phyloP scores from a whole-genome alignment of 1,140 invertebrate species.

The Drosophila kepulauana region DNA sequence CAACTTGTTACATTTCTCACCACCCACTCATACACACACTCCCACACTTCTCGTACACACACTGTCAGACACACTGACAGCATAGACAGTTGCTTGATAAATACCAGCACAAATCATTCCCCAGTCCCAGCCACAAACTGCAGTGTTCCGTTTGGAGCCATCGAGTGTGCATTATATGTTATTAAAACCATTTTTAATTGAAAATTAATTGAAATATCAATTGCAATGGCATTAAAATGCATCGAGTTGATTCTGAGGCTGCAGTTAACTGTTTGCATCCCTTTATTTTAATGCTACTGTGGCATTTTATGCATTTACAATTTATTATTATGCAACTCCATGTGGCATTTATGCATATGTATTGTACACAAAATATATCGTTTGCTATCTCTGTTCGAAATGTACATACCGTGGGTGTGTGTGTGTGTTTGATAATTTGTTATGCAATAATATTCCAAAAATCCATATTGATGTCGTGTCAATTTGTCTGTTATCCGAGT shows the following conservation, averaged over 20 bases:
- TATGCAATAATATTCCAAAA: conserved; percentile 48
- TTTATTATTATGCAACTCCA: conserved; percentile 54
- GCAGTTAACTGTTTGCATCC: conserved; percentile 31
- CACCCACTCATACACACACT: not conserved
- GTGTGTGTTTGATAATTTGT: conserved; percentile 52
- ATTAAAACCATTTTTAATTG: conserved; percentile 74
- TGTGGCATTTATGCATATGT: conserved; percentile 17
- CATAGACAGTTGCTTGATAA: conserved; percentile 29
- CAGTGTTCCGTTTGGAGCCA: not conserved
- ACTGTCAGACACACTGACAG: not conserved
- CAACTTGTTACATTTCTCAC: not conserved
- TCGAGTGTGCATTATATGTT: conserved; percentile 41
- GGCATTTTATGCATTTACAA: conserved; percentile 65
- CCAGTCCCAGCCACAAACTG: not conserved
- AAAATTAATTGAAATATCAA: conserved; percentile 80
- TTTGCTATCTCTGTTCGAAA: not conserved
- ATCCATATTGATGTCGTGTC: conserved; percentile 44
- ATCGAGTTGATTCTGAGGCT: conserved; percentile 24
- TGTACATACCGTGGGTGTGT: not conserved
- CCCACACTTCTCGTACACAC: not conserved
- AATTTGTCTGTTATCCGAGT: conserved; percentile 39
- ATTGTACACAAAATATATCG: not conserved
- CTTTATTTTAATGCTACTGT: conserved; percentile 54
- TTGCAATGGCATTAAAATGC: conserved; percentile 69
- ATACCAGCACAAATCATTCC: conserved; percentile 31